phyloP scores from a whole-genome alignment of 1,140 invertebrate species.

The Eurosta solidaginis region DNA sequence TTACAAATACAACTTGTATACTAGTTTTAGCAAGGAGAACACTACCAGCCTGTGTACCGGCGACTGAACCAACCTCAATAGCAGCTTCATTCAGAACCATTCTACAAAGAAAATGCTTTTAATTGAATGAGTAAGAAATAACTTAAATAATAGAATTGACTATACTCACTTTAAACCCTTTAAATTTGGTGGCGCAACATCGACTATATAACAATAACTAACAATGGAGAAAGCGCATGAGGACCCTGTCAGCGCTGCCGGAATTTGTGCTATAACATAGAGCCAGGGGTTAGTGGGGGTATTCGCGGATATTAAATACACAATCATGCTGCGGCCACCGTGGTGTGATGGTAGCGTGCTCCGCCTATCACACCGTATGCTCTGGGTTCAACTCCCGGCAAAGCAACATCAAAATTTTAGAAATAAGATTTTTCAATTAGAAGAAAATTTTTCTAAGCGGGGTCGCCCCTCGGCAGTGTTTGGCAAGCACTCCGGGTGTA shows the following conservation, averaged over 20 bases:
- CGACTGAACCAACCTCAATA: slow-evolving; percentile 62
- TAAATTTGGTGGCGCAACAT: slow-evolving; percentile 59
- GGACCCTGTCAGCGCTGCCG: slow-evolving; percentile 63
- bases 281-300: slow-evolving; percentile 62
- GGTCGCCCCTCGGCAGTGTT: too few species aligned
- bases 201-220: slow-evolving; percentile 65
- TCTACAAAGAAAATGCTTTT: slow-evolving; percentile 46
- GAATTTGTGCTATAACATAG: slow-evolving; percentile 63
- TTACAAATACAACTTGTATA: neutral
- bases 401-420: too few species aligned
- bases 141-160: too few species aligned
- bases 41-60: slow-evolving; percentile 62
- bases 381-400: too few species aligned
- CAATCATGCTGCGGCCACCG: too few species aligned
- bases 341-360: too few species aligned
- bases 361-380: too few species aligned
- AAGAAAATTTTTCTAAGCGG: too few species aligned
- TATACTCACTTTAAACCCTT: neutral
- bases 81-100: slow-evolving; percentile 64
- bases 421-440: too few species aligned
- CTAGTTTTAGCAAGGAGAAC: slow-evolving; percentile 14
- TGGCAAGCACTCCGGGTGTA: too few species aligned
- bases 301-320: slow-evolving; percentile 36
- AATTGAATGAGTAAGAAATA: too few species aligned
- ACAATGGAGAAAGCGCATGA: slow-evolving; percentile 62